Conservation (phyloP, 1,140 invertebrate species). For the Drosophila paulistorum region DNA sequence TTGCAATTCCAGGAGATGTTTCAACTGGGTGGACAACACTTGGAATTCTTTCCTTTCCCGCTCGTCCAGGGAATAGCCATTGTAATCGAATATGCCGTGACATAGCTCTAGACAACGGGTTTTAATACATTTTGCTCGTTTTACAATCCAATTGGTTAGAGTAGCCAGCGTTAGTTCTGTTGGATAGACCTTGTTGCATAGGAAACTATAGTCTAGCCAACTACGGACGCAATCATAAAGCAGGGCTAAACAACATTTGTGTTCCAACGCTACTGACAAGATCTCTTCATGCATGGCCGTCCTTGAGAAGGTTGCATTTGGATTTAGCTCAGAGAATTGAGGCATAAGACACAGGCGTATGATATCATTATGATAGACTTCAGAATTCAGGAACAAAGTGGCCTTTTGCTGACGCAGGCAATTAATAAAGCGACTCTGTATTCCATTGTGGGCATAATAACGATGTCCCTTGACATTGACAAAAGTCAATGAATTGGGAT, state of each 20-base stretch:
- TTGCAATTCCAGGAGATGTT: slow-evolving; percentile 85
- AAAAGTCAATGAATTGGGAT: slow-evolving; percentile 91
- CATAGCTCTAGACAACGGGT: slow-evolving; percentile 87
- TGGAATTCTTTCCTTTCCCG: slow-evolving; percentile 85
- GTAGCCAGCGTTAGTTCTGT: slow-evolving; percentile 87
- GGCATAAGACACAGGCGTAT: slow-evolving; percentile 87
- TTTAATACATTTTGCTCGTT: slow-evolving; percentile 88
- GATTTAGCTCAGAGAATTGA: slow-evolving; percentile 84
- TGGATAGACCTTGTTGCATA: slow-evolving; percentile 80
- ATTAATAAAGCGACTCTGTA: slow-evolving; percentile 87
- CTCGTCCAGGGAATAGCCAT: slow-evolving; percentile 86
- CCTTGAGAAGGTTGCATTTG: slow-evolving; percentile 50
- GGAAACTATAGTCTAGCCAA: slow-evolving; percentile 89
- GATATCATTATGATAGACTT: slow-evolving; percentile 85
- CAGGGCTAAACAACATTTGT: slow-evolving; percentile 88
- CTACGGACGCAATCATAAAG: slow-evolving; percentile 88
- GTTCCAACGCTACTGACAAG: slow-evolving; percentile 90
- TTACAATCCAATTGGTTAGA: slow-evolving; percentile 91
- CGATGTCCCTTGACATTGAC: slow-evolving; percentile 84
- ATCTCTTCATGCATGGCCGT: slow-evolving; percentile 89
- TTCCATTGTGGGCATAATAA: slow-evolving; percentile 85
- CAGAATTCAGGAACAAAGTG: slow-evolving; percentile 87
- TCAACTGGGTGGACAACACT: slow-evolving; percentile 85
- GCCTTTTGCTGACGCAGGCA: slow-evolving; percentile 87
- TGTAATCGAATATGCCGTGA: slow-evolving; percentile 87